phyloP scores from a whole-genome alignment of 2,888 invertebrate species.

The Fragum sueziense region DNA sequence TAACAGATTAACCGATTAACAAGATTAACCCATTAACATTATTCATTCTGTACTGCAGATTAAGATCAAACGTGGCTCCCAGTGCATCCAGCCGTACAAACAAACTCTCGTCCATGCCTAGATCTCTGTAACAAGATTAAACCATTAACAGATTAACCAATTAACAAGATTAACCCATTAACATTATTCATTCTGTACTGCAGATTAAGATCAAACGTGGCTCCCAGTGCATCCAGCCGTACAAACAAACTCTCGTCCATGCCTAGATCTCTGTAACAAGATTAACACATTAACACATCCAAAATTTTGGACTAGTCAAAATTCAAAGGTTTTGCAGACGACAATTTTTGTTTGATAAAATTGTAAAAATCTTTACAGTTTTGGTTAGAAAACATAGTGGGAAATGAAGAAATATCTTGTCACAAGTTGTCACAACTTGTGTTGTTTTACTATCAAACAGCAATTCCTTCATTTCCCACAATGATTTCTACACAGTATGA shows the following conservation, averaged over 20 bases:
- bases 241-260: constrained; percentile 94
- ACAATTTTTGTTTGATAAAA: no score
- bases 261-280: constrained; percentile 85
- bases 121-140: constrained; percentile 81
- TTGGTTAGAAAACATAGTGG: neutral
- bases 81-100: constrained; percentile 89
- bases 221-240: constrained; percentile 86
- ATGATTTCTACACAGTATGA: neutral
- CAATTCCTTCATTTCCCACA: neutral
- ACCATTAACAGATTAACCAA: no score
- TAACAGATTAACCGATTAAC: no score
- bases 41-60: constrained; percentile 85
- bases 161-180: no score
- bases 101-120: constrained; percentile 93
- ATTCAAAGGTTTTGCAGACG: no score
- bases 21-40: no score
- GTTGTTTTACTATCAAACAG: no score
- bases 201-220: constrained; percentile 81
- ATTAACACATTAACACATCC: no score
- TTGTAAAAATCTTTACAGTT: no score
- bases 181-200: constrained; percentile 85
- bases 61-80: constrained; percentile 81
- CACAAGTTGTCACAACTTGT: no score
- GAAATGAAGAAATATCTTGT: neutral
- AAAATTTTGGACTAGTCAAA: no score